Evolutionary conservation across 1,140 invertebrate species (phyloP), one percentile per base, ranked within the genome.

Genomic region (Nasonia giraulti): DNA sequence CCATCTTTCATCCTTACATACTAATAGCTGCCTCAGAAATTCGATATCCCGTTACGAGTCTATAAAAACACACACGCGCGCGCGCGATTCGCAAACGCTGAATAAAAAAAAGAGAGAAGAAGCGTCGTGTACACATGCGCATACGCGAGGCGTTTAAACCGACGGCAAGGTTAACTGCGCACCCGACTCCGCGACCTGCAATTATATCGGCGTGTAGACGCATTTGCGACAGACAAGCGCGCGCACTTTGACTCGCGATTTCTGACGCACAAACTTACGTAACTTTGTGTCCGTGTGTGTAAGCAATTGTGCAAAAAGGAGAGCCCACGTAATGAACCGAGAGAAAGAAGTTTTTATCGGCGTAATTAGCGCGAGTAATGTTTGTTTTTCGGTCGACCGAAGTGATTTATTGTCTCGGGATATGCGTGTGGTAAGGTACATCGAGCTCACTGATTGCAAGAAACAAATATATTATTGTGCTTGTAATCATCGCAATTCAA

Each of bases 241-340:
- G 20, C 44, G 31, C 80, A 12, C 74, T 62, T 62, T 62, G 55
- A 62, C 73, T 33, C 7, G 62, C 50, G 71, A 69, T 71, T 83
- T 76, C 33, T 50, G 82, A 83, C 62, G 75, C 74, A 47, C 33
- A 71, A 37, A 83, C 50, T 83, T 83, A 71, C 40, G 73, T 78
- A 83, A 11, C 80, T 62, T 14, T 20, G 37, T n/a, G n/a, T 44
- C 1, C 40, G 40, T 44, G 10, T 44, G 40, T 44, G 40, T 37
- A 37, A 37, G 33, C 33, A 44, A 44, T 5, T 8, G 7, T 8
- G 31, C 50, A 12, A 66, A 2, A 76, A 40, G 33, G 27, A 11
- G 17, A 17, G 44, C 17, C 10, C 2, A 2, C 23, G 12, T 37
- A 47, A 71, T 27, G 37, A 80, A 80, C 69, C 17, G 37, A 69